A percentile compares a stretch with the other conserved stretches of the same genome.
phyloP scores from a whole-genome alignment of 1,140 invertebrate species.

The Sarcophaga bullata region DNA sequence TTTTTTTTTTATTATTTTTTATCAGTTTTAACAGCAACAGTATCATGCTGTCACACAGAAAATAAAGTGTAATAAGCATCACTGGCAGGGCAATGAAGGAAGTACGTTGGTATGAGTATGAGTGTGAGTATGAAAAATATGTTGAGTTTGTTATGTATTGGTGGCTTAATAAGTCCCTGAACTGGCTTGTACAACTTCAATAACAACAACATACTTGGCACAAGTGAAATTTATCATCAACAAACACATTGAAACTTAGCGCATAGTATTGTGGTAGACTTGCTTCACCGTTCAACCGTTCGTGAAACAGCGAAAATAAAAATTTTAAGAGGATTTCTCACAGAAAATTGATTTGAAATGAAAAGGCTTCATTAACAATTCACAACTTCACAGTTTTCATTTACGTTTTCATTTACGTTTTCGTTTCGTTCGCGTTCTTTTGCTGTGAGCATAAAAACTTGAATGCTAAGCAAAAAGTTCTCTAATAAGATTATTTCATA shows the following conservation, averaged over 20 bases:
- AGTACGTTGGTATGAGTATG: not conserved
- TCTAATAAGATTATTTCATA: no score
- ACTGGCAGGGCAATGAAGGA: not conserved
- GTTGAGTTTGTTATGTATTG: not conserved
- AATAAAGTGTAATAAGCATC: not conserved
- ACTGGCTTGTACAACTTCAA: not conserved
- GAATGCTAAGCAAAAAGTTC: no score
- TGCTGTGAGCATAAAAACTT: no score
- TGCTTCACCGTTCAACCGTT: not conserved
- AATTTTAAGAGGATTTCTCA: not conserved
- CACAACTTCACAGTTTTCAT: not conserved
- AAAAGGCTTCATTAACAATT: slow-evolving; percentile 15
- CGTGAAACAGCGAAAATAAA: no score
- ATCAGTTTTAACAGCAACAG: slow-evolving; percentile 3
- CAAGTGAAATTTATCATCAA: not conserved
- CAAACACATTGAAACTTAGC: not conserved
- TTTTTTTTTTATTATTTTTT: not conserved
- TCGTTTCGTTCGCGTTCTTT: no score
- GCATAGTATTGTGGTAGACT: not conserved
- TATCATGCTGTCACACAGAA: not conserved
- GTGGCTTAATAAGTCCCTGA: not conserved
- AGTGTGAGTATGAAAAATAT: not conserved
- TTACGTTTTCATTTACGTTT: no score
- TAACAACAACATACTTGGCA: not conserved
- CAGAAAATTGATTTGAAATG: not conserved